Evolutionary conservation across 1,140 invertebrate genomes (phyloP).

Genomic region (Drosophila tristis): DNA sequence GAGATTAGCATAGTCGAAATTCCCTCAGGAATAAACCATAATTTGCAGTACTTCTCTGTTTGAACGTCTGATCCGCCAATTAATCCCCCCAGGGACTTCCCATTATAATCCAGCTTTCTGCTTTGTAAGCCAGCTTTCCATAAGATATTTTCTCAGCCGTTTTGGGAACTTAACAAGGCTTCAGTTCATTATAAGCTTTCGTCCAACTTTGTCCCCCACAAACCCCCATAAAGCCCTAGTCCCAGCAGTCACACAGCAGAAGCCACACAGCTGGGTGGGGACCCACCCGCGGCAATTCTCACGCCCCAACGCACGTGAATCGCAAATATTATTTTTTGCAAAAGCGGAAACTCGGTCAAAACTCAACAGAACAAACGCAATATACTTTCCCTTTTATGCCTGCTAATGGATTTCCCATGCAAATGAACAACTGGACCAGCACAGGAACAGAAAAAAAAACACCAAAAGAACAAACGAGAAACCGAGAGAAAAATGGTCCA

Average conservation of each 20-base stretch:
- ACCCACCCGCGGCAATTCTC: slow-evolving; percentile 1
- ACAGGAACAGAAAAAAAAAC: slow-evolving; percentile 13
- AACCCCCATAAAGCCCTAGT: slow-evolving; percentile 27
- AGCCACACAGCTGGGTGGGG: too few relatives aligned
- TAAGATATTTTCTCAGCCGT: neutral
- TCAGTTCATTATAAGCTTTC: slow-evolving; percentile 23
- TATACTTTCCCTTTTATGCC: slow-evolving; percentile 38
- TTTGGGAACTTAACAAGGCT: slow-evolving; percentile 8
- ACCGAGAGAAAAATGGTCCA: slow-evolving; percentile 20
- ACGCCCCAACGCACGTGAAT: slow-evolving; percentile 24
- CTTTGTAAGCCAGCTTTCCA: too few relatives aligned
- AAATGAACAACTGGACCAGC: slow-evolving; percentile 46
- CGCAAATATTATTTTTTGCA: slow-evolving; percentile 23
- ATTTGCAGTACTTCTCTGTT: too few relatives aligned
- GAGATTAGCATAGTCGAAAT: too few relatives aligned
- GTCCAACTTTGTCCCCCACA: neutral
- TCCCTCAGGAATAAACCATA: too few relatives aligned
- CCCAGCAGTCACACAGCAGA: neutral
- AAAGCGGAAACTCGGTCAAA: slow-evolving; percentile 30
- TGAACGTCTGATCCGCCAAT: too few relatives aligned
- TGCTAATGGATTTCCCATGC: slow-evolving; percentile 62
- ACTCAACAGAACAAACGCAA: slow-evolving; percentile 31
- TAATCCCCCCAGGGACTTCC: too few relatives aligned
- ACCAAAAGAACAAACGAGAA: slow-evolving; percentile 7
- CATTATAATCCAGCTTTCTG: too few relatives aligned